Base-by-base conservation (phyloP, 2,888 invertebrate genomes). In the Drosophila neotestacea region DNA sequence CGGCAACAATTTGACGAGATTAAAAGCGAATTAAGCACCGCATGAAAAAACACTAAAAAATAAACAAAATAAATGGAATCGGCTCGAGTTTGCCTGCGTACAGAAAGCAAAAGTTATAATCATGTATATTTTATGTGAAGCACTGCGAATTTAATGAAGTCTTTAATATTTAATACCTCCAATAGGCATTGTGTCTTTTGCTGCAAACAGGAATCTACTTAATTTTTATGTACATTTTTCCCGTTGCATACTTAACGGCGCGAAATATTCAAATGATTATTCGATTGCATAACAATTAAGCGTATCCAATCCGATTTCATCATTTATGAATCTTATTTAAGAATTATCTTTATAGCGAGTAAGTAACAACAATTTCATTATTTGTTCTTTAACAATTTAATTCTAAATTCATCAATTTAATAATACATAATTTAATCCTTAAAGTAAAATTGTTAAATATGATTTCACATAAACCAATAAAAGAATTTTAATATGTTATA, bases 21-120 rank as follows among this genome's bases (percentile, higher is more conserved):
- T 85, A 86, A 84, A 85, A 70, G 73, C 74, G 70, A 79, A 85
- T 88, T 88, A 88, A 80, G 76, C 83, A 59, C 62, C 78, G 68
- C 70, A 73, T 78, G 67, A 74, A 72, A 81, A 72, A 73, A 68
- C 69, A 58, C 48, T 51, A 62, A 63, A 46, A 55, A 52, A 60
- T 51, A 59, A 65, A 69, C 54, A 63, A 72, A 62, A 52, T 59
- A 50, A 50, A 56, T 68, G 52, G 55, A 70, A 70, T 58, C 61
- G 58, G 44, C 63, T 52, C 46, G 61, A 67, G 50, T n/a, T 44
- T 55, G 41, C 10, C 55, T 4, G 13, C 44, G 6, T 13, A 30
- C 32, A 63, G 55, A 70, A 61, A 54, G 59, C 79, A 70, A 59
- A 78, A 71, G 59, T 68, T 55, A 77, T 69, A 77, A 75, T 77